Evolutionary conservation across 2,888 invertebrate species (phyloP).

Genomic region (Therioaphis trifolii): DNA sequence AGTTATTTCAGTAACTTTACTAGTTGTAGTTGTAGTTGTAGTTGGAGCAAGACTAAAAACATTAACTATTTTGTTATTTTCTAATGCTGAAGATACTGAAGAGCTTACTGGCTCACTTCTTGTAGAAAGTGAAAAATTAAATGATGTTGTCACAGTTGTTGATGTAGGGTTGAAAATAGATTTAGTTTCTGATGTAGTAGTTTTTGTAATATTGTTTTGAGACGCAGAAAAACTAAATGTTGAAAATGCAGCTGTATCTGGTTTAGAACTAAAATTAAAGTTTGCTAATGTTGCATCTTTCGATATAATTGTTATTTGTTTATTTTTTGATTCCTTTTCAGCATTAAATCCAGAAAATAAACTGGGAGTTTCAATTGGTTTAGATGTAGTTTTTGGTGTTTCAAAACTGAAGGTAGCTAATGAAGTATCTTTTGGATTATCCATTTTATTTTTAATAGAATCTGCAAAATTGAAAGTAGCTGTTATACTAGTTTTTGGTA

Average conservation of each 20-base stretch:
- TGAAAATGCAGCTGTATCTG: constrained; percentile 29
- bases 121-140: constrained; percentile 31
- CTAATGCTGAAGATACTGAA: constrained; percentile 4
- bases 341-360: constrained; percentile 32
- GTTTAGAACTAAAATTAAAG: constrained; percentile 47
- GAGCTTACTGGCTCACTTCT: constrained; percentile 8
- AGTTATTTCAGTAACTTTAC: neutral
- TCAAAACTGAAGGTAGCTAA: constrained; percentile 16
- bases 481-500: constrained; percentile 2
- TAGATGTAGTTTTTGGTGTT: neutral
- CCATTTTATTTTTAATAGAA: constrained; percentile 47
- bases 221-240: constrained; percentile 10
- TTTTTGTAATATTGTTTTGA: constrained; percentile 16
- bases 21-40: neutral
- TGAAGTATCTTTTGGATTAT: neutral
- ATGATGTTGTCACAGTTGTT: neutral
- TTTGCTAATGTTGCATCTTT: constrained; percentile 25
- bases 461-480: constrained; percentile 29
- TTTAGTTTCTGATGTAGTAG: constrained; percentile 29
- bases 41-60: neutral
- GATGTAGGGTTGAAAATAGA: constrained; percentile 4
- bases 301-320: neutral
- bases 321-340: constrained; percentile 21
- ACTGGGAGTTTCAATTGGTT: constrained; percentile 3
- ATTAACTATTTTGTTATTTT: neutral